Percentiles rank a stretch among this genome's conserved stretches.
Evolutionary conservation across 2,797 vertebrate genomes (phyloP).

Genomic region (Podargus strigoides): DNA sequence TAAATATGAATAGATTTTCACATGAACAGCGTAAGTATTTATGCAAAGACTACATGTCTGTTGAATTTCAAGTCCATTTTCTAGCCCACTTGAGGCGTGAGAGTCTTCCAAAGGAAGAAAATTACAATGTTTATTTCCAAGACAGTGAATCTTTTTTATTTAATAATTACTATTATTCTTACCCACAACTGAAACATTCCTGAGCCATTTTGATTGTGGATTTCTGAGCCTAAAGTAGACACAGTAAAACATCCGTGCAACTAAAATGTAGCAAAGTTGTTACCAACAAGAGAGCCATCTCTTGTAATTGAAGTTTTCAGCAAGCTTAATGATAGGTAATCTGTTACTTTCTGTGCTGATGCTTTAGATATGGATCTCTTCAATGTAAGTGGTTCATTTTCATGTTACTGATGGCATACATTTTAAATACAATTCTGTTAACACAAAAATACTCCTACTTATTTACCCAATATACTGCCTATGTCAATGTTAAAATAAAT

Average conservation of each 20-base stretch:
- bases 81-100: neutral
- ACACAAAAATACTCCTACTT: neutral
- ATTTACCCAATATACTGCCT: neutral
- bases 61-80: constrained; percentile 2
- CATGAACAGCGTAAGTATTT: neutral
- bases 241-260: neutral
- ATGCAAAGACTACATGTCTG: neutral
- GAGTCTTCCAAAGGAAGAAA: neutral
- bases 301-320: neutral
- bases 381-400: neutral
- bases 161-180: constrained; percentile 4
- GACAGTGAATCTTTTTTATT: neutral
- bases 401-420: neutral
- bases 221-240: neutral
- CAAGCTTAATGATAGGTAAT: neutral
- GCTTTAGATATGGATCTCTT: neutral
- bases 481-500: neutral
- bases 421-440: neutral
- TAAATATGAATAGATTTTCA: constrained; percentile 16
- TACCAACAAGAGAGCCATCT: neutral
- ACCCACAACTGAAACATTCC: neutral
- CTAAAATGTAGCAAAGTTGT: neutral
- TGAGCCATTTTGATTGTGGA: neutral
- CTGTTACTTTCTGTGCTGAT: neutral
- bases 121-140: neutral